Base-by-base conservation (phyloP, 2,113 vertebrate genomes). In the Lepisosteus osseus region DNA sequence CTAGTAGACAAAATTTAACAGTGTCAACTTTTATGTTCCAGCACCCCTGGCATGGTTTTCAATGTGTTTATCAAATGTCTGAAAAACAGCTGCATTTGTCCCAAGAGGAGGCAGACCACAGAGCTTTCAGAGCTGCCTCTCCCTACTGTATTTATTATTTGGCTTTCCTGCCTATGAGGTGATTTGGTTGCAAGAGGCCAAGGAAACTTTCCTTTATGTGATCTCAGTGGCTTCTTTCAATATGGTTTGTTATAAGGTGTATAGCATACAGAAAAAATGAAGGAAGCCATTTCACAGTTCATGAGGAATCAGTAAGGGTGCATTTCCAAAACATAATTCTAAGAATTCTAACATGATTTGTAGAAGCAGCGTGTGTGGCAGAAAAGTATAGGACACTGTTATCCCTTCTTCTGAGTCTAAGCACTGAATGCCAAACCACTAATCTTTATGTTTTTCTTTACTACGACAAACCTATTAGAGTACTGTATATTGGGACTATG, bases 181-280 rank as follows among this genome's bases (percentile, higher is more conserved):
- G 67, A 79, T 84, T 40, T n/a, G 12, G 79, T 71, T 81, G 13
- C 4, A 41, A 68, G 7, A 4, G 59, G 76, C 84, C 78, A 74
- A 72, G 59, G 74, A 13, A 74, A 79, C 70, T 74, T 80, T 83
- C 69, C 79, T 74, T 78, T 55, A 51, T 82, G 76, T 72, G 67
- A 78, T 61, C 77, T 76, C 56, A 72, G 51, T 65, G 74, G 71
- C 74, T 72, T 73, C 51, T 83, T 80, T 83, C 80, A 80, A 78
- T 81, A 74, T 70, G 78, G 71, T 65, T 69, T 45, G 40, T 63
- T 70, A 78, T 72, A 74, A 59, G 13, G 11, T 59, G 40, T 51
- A 42, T 69, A 77, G 70, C 69, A 29, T 70, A 77, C 40, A 77
- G 41, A 14, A 57, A 41, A 68, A 11, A 44, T 67, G 44, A 41